These are phyloP conservation scores for Meteorus sp. DNA, from an alignment of 1,140 invertebrate genomes.

Conservation along the genomic window DNA sequence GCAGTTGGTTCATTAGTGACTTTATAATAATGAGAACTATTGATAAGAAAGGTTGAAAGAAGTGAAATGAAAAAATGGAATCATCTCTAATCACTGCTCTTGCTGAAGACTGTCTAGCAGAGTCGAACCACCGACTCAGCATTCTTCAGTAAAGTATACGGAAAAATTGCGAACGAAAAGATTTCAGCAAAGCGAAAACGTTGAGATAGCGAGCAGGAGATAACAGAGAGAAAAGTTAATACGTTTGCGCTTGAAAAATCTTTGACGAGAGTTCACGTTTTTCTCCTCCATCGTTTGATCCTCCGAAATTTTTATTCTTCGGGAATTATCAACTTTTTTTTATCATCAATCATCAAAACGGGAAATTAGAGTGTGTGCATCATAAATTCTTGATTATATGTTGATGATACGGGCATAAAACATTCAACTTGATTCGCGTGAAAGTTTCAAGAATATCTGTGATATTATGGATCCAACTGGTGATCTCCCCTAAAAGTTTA, in stretches of 20 bases:
- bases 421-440: constrained; percentile 8
- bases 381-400: too few relatives aligned
- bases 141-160: neutral
- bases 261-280: constrained; percentile 2
- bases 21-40: constrained; percentile 22
- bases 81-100: constrained; percentile 18
- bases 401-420: too few relatives aligned
- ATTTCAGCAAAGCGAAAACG: neutral
- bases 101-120: neutral
- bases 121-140: neutral
- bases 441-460: too few relatives aligned
- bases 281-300: neutral
- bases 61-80: constrained; percentile 13
- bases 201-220: neutral
- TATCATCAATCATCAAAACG: constrained; percentile 12
- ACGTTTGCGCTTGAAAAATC: constrained; percentile 15
- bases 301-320: too few relatives aligned
- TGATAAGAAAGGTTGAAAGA: neutral
- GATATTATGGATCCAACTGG: neutral
- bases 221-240: constrained; percentile 8
- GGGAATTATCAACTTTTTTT: too few relatives aligned
- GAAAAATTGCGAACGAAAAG: neutral
- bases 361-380: constrained; percentile 2
- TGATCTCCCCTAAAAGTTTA: neutral
- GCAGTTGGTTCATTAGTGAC: constrained; percentile 16